Conservation (phyloP, 92 coral and sea anemone species). For the Phymanthus crucifer region DNA sequence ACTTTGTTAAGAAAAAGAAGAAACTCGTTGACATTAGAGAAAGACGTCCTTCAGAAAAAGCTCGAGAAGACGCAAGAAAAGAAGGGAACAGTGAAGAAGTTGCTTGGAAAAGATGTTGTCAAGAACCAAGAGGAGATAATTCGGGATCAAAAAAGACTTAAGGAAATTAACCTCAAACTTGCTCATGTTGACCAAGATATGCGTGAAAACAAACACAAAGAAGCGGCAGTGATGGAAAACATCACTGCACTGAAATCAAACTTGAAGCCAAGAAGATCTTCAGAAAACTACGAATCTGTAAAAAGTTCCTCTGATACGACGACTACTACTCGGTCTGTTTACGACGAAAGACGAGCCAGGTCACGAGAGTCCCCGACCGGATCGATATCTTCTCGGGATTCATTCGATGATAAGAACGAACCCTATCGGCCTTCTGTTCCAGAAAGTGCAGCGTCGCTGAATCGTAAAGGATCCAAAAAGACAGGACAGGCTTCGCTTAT, state of each 20-base stretch:
- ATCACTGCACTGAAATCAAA: slow-evolving; percentile 68
- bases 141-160: slow-evolving; percentile 60
- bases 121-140: slow-evolving; percentile 41
- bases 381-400: slow-evolving; percentile 78
- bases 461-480: slow-evolving; percentile 52
- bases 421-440: slow-evolving; percentile 20
- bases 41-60: slow-evolving; percentile 80
- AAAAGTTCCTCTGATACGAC: background rate
- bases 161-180: slow-evolving; percentile 69
- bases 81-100: slow-evolving; percentile 75
- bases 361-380: slow-evolving; percentile 63
- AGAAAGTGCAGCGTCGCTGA: slow-evolving; percentile 43
- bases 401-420: slow-evolving; percentile 58
- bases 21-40: slow-evolving; percentile 82
- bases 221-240: slow-evolving; percentile 69
- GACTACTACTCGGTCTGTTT: slow-evolving; percentile 1
- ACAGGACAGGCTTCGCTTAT: slow-evolving; percentile 56
- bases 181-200: slow-evolving; percentile 70
- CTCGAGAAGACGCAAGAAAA: slow-evolving; percentile 66
- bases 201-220: slow-evolving; percentile 61
- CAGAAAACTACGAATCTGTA: background rate
- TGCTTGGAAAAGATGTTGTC: slow-evolving; percentile 70
- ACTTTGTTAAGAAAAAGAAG: slow-evolving; percentile 86
- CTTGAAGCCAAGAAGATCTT: slow-evolving; percentile 14
- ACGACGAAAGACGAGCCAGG: slow-evolving; percentile 51